Conservation (phyloP, 2,888 invertebrate genomes). For the Rhagium mordax region DNA sequence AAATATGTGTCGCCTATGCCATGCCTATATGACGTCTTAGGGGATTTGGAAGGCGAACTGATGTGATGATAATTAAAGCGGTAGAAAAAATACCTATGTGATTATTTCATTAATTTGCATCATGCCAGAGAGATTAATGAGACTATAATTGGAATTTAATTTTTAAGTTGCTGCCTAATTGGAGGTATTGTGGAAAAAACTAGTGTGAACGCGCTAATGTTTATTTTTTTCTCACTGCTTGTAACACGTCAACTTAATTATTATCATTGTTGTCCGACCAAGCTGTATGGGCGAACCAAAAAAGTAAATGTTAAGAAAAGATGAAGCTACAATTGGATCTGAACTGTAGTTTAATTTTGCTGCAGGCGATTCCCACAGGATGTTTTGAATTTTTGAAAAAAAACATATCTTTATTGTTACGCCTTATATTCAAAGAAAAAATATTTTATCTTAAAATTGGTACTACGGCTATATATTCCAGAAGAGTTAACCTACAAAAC, state of each 20-base stretch:
- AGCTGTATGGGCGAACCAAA: no score
- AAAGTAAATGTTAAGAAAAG: no score
- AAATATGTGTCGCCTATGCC: slow-evolving; percentile 1
- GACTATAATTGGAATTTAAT: background rate
- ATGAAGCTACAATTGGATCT: no score
- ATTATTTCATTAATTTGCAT: background rate
- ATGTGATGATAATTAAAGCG: background rate
- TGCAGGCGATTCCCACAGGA: no score
- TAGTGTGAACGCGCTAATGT: background rate
- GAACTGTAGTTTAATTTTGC: no score
- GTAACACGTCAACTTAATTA: background rate
- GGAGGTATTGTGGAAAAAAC: background rate
- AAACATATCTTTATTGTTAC: no score
- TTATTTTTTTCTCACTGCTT: background rate
- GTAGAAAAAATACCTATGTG: background rate
- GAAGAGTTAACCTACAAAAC: no score
- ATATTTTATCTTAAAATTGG: no score
- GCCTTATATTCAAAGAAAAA: no score
- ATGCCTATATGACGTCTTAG: background rate
- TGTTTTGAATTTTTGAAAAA: no score
- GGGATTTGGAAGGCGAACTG: background rate
- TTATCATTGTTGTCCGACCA: no score
- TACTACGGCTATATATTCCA: no score
- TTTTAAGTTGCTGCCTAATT: background rate
- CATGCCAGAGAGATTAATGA: background rate